A percentile compares a stretch with the other conserved stretches of the same genome.
phyloP scores from a whole-genome alignment of 2,113 vertebrate species.

The Gallinago jamesoni region DNA sequence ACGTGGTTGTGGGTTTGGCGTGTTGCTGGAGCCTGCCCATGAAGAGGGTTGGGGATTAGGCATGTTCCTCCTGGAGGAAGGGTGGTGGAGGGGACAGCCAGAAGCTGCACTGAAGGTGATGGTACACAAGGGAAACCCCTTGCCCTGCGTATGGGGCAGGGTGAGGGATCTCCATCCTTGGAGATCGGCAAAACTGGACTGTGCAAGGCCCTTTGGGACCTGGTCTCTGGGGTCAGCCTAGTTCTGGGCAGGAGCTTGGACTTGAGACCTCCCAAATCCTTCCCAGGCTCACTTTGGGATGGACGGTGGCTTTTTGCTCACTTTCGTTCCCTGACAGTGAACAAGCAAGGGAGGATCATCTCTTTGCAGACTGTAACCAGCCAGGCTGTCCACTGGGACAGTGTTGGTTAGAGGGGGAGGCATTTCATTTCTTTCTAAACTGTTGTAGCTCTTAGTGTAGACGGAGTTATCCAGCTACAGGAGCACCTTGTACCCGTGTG shows the following conservation, averaged over 20 bases:
- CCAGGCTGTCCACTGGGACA: rapidly evolving
- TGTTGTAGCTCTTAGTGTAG: not conserved
- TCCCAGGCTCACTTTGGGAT: not conserved
- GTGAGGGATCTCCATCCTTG: not conserved
- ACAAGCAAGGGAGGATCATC: not conserved
- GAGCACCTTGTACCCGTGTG: not conserved
- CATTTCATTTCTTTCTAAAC: not conserved
- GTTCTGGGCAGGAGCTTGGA: not conserved
- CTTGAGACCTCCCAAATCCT: not conserved
- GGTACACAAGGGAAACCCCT: not conserved
- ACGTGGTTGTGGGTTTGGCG: not conserved
- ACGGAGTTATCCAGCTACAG: not conserved
- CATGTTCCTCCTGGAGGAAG: not conserved
- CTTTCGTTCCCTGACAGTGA: not conserved
- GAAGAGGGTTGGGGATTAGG: not conserved
- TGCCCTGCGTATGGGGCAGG: not conserved
- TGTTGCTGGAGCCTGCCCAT: not conserved
- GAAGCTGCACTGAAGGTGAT: not conserved
- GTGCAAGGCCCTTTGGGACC: no score
- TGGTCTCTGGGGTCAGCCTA: not conserved
- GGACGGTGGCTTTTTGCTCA: not conserved
- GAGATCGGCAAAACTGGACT: not conserved
- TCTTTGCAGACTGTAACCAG: not conserved
- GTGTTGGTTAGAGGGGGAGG: not conserved
- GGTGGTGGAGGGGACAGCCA: not conserved